phyloP scores from a whole-genome alignment of 2,113 vertebrate genomes.

The Anhinga rufa region DNA sequence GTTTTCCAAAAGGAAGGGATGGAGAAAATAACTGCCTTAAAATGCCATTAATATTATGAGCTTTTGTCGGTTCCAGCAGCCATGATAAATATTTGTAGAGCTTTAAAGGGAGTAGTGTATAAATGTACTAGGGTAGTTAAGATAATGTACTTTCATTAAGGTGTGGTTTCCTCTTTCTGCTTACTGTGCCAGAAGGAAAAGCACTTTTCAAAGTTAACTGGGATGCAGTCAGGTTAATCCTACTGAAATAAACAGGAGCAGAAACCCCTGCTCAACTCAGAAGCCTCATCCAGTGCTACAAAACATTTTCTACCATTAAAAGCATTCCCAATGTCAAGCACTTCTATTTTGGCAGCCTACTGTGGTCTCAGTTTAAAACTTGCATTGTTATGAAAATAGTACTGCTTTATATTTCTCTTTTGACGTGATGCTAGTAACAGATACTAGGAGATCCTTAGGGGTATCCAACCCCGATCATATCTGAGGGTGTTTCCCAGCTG shows the following conservation, averaged over 20 bases:
- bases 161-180: not conserved
- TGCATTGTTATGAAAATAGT: not conserved
- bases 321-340: not conserved
- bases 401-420: not conserved
- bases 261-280: not conserved
- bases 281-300: not conserved
- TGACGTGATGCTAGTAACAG: not conserved
- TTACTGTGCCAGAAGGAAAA: not conserved
- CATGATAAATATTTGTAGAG: not conserved
- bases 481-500: not conserved
- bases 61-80: not conserved
- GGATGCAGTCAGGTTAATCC: not conserved
- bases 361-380: not conserved
- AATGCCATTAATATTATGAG: not conserved
- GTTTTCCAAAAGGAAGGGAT: not conserved
- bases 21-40: not conserved
- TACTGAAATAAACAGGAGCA: not conserved
- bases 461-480: not conserved
- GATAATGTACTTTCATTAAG: not conserved
- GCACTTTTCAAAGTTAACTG: not conserved
- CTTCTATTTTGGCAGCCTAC: not conserved
- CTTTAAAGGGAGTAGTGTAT: not conserved
- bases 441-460: not conserved
- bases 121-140: not conserved
- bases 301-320: not conserved